Base-by-base conservation (phyloP, 2,888 invertebrate species). In the Oeneis ivallda region DNA sequence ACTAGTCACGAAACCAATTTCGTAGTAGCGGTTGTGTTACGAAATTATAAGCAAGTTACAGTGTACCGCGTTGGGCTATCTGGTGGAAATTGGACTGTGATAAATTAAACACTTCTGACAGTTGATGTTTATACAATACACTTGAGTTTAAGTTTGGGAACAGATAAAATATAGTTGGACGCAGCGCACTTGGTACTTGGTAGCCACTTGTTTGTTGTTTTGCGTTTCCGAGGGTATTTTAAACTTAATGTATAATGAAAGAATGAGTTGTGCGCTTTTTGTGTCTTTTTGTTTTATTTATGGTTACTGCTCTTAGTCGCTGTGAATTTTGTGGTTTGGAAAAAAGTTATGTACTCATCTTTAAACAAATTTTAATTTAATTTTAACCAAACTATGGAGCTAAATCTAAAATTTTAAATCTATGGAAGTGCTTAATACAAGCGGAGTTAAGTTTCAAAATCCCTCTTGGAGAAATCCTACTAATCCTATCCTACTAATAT, bases 11-110 rank as follows among this genome's bases (percentile, higher is more conserved):
- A 60, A 49, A 49, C 60, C 60, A 60, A 60, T 60, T 60, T 60
- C 49, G n/a, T 37, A 60, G 50, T 37, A 60, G 60, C 34, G 45
- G 59, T 15, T 17, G 37, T 13, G 49, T 50, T 87, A 86, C 83
- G 79, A 82, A 86, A 85, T 84, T 84, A 83, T 87, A 86, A 84
- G 78, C 84, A 81, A 84, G 79, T 81, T 74, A 67, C 69, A 75
- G 74, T 74, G 72, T 65, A 59, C 63, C 19, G 41, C 60, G 37
- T 57, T 59, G 64, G 68, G 65, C 66, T 67, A 68, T 64, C 70
- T 67, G 43, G 61, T 49, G 54, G 66, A 68, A 72, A 70, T 73
- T 71, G 62, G 70, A 66, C 69, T 65, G 66, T 69, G 70, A 72
- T 70, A 73, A 72, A 74, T 74, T 71, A 66, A 65, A 69, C 57